Conservation (phyloP, 1,140 invertebrate genomes). For the Drosophila pandora region DNA sequence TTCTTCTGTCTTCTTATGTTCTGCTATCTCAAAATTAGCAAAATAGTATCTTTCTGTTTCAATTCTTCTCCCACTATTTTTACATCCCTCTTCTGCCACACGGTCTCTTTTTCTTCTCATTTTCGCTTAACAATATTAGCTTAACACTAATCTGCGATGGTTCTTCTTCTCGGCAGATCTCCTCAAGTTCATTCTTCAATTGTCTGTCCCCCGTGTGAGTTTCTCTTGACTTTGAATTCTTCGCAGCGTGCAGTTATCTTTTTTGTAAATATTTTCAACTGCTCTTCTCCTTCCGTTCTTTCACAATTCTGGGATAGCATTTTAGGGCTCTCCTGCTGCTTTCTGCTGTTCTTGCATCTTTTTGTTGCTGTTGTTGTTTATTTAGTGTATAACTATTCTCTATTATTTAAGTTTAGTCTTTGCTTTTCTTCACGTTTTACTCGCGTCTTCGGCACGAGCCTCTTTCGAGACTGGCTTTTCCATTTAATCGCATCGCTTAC, state of each 20-base stretch:
- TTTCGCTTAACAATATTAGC: constrained; percentile 44
- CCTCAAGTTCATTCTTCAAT: constrained; percentile 26
- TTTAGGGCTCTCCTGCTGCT: constrained; percentile 10
- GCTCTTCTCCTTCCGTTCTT: constrained; percentile 22
- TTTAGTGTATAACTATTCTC: constrained; percentile 75
- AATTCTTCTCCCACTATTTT: constrained; percentile 31
- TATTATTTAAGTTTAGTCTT: constrained; percentile 81
- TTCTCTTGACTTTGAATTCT: constrained; percentile 22
- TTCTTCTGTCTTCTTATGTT: constrained; percentile 36
- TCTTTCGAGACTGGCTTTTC: constrained; percentile 34
- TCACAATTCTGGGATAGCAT: constrained; percentile 37
- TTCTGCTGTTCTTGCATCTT: constrained; percentile 12
- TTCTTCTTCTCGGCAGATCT: constrained; percentile 29
- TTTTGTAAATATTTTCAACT: constrained; percentile 61
- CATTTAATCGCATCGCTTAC: constrained; percentile 29
- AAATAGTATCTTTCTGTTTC: constrained; percentile 36
- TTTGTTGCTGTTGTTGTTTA: constrained; percentile 34
- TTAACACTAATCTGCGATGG: constrained; percentile 43
- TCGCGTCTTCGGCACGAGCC: constrained; percentile 39
- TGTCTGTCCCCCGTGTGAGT: constrained; percentile 5
- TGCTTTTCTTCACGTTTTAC: constrained; percentile 76
- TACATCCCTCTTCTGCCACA: constrained; percentile 24
- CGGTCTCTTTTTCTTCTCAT: constrained; percentile 11
- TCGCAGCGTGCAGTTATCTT: constrained; percentile 39
- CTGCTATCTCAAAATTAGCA: constrained; percentile 50